Evolutionary conservation across 2,888 invertebrate species (phyloP).

Genomic region (Pollenia amentaria): DNA sequence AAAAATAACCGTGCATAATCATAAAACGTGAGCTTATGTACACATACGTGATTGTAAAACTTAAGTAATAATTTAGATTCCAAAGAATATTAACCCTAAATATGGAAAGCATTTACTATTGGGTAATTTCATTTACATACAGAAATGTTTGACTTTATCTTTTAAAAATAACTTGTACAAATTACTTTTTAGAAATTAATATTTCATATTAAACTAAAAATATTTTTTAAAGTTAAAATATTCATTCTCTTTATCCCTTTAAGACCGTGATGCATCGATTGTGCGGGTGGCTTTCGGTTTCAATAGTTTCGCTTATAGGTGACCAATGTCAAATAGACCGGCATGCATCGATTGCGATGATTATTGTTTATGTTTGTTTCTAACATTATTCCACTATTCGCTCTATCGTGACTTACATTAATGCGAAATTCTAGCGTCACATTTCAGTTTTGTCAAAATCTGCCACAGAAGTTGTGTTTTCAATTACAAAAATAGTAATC

Average conservation of each 20-base stretch:
- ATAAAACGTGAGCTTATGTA: constrained; percentile 21
- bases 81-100: neutral
- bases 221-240: too few species aligned
- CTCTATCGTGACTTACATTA: neutral
- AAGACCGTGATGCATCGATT: too few species aligned
- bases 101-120: neutral
- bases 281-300: neutral
- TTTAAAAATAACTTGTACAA: too few species aligned
- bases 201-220: too few species aligned
- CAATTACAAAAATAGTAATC: too few species aligned
- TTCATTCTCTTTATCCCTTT: too few species aligned
- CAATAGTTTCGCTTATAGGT: neutral
- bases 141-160: too few species aligned
- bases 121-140: too few species aligned
- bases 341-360: neutral
- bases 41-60: neutral
- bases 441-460: too few species aligned
- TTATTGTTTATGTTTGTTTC: neutral
- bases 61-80: constrained; percentile 15
- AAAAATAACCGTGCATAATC: constrained; percentile 16
- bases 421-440: too few species aligned
- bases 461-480: too few species aligned
- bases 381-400: neutral
- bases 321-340: neutral
- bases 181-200: too few species aligned